phyloP scores from a whole-genome alignment of 2,797 vertebrate genomes.

The Rhynchotus rufescens region DNA sequence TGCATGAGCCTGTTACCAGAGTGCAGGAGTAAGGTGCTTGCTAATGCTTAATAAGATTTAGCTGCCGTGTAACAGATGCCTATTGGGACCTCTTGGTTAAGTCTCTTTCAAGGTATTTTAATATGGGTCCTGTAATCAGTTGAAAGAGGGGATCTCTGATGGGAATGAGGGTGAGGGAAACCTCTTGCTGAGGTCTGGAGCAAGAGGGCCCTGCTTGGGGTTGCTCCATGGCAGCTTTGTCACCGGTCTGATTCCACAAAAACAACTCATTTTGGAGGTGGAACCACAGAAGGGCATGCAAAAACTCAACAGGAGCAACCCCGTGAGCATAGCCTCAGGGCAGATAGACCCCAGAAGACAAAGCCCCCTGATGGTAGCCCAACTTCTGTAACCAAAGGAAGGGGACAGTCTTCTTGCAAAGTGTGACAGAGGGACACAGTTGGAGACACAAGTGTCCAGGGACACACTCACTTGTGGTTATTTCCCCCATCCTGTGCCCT shows the following conservation, averaged over 20 bases:
- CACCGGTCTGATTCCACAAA: not conserved
- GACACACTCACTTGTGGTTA: not conserved
- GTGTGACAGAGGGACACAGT: not conserved
- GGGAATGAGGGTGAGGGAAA: not conserved
- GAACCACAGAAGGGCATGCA: not conserved
- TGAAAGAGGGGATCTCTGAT: not conserved
- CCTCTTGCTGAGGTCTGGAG: not conserved
- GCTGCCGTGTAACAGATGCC: slow-evolving; percentile 4
- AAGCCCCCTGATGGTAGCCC: not conserved
- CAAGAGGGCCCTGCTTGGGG: not conserved
- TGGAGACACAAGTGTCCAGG: not conserved
- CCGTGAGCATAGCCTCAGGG: rapidly evolving
- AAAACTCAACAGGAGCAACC: rapidly evolving
- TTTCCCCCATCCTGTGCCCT: not conserved
- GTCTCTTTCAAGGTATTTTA: not conserved
- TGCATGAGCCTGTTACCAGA: not conserved
- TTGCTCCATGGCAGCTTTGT: not conserved
- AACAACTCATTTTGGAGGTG: not conserved
- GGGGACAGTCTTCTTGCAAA: not conserved
- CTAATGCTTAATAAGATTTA: slow-evolving; percentile 9
- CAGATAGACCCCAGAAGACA: not conserved
- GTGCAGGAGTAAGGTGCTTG: not conserved
- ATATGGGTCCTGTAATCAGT: not conserved
- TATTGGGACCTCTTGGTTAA: not conserved
- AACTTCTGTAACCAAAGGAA: not conserved